Evolutionary conservation across 2,113 vertebrate species (phyloP), one percentile per base, ranked within the genome.

Genomic region (Isurus oxyrinchus): DNA sequence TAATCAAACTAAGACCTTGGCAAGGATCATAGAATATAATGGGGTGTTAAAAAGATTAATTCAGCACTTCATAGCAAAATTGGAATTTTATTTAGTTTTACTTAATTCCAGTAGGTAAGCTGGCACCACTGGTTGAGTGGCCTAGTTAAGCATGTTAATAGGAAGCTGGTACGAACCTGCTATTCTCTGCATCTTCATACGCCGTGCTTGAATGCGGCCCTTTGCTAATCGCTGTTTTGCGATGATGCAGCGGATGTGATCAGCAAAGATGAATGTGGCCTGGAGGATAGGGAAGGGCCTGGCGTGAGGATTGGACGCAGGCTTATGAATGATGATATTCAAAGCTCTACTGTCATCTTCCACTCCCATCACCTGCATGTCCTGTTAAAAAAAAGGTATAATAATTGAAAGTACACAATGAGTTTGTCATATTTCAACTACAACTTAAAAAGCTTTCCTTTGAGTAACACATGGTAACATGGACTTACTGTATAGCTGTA

Each of bases 171-270:
- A 0, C 96, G 97, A 96, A 99, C 99, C 99, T 35, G 99, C 98
- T 96, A 99, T 99, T 94, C 99, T 98, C 97, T 99, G 99, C 99
- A 99, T 99, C 97, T 99, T 99, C 98, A 99, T 99, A 72, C 99
- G 98, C 4, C 99, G 98, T 0, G 99, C 99, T 96, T 99, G 99
- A 97, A 99, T 99, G 3, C 99, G 99, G 8, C 99, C 99, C 96
- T 99, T 99, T 96, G 99, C 99, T 76, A 99, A 98, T 84, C 99
- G 98, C 97, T 99, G 99, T 97, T 99, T 99, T 86, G 99, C 99
- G 2, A 99, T 99, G 97, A 99, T 99, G 97, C 99, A 99, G 97
- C 99, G 99, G 96, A 99, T 99, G 97, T 99, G 99, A 97, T 99
- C 99, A 0, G 99, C 98, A 93, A 99, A 99, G 96, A 99, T 97